Conservation (phyloP, 2,888 invertebrate genomes). For the Fragum sueziense region DNA sequence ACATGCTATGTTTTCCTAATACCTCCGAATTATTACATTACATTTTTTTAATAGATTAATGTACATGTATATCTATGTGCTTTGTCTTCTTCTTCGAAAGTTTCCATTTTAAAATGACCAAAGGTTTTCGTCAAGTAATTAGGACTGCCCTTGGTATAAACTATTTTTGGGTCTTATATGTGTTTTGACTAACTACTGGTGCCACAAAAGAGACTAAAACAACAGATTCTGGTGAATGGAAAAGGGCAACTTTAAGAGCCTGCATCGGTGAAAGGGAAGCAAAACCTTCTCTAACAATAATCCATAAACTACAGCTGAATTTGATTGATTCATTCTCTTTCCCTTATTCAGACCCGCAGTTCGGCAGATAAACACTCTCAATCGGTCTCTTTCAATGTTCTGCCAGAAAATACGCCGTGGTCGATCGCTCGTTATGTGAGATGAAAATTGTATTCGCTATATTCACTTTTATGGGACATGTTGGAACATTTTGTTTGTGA, state of each 20-base stretch:
- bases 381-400: slow-evolving; percentile 15
- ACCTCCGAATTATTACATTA: too few relatives aligned
- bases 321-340: slow-evolving; percentile 21
- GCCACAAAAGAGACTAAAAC: too few relatives aligned
- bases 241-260: background rate
- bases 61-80: too few relatives aligned
- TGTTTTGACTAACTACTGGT: too few relatives aligned
- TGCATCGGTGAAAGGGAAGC: background rate
- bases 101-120: too few relatives aligned
- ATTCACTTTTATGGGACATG: slow-evolving; percentile 15
- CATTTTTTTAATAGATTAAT: too few relatives aligned
- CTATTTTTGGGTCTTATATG: too few relatives aligned
- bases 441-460: slow-evolving; percentile 5
- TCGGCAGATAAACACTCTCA: slow-evolving; percentile 9
- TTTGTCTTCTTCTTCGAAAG: too few relatives aligned
- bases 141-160: too few relatives aligned
- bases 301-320: slow-evolving; percentile 17
- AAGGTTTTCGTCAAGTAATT: too few relatives aligned
- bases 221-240: too few relatives aligned
- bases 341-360: slow-evolving; percentile 15
- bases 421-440: slow-evolving; percentile 11
- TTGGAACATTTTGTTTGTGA: slow-evolving; percentile 17
- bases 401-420: background rate
- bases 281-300: slow-evolving; percentile 6
- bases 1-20: too few relatives aligned